phyloP scores from a whole-genome alignment of 2,888 invertebrate genomes.

The Frankliniella intonsa region DNA sequence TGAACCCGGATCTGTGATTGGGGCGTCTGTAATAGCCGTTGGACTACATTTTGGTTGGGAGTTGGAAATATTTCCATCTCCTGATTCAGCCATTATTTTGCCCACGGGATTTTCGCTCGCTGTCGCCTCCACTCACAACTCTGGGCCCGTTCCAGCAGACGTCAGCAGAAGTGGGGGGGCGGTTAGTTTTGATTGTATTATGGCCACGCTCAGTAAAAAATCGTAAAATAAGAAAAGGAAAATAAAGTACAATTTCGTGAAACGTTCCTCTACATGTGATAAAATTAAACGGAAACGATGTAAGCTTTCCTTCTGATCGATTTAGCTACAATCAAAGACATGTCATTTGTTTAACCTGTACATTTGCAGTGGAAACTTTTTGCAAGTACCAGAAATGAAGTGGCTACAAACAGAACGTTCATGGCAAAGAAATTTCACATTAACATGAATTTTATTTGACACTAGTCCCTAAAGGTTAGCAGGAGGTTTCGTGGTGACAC shows the following conservation, averaged over 20 bases:
- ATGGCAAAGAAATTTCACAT: too few relatives aligned
- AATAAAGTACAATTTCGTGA: neutral
- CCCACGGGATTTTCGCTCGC: neutral
- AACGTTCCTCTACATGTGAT: too few relatives aligned
- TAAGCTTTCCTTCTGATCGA: too few relatives aligned
- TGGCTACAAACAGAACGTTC: too few relatives aligned
- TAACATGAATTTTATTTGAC: too few relatives aligned
- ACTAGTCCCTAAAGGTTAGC: too few relatives aligned
- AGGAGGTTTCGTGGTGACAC: too few relatives aligned
- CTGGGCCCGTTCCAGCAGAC: conserved; percentile 6
- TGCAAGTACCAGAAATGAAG: too few relatives aligned
- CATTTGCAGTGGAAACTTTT: too few relatives aligned
- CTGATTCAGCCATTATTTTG: conserved; percentile 20
- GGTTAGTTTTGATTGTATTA: neutral
- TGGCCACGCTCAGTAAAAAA: neutral
- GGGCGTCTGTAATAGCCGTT: conserved; percentile 63
- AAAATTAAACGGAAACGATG: too few relatives aligned
- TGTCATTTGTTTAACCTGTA: too few relatives aligned
- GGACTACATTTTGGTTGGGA: conserved; percentile 43
- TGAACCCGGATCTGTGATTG: conserved; percentile 72
- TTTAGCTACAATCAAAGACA: too few relatives aligned
- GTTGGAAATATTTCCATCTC: conserved; percentile 3
- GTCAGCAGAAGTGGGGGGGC: neutral
- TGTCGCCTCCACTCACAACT: neutral
- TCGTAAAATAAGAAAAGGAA: neutral